Conservation (phyloP, 2,797 vertebrate genomes). For the Gadopsis bispinosus region DNA sequence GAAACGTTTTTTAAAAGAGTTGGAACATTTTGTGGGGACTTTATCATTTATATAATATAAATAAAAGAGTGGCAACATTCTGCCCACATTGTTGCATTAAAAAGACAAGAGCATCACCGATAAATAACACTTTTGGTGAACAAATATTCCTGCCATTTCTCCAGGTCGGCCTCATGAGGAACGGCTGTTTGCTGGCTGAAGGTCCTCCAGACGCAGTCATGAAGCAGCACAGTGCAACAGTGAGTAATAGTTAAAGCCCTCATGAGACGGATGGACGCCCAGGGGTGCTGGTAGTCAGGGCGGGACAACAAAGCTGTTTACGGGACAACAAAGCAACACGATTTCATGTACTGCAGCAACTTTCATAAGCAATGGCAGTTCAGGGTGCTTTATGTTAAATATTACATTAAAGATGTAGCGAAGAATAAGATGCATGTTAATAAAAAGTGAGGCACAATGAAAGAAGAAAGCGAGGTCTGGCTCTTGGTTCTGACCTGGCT, state of each 20-base stretch:
- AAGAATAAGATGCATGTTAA: neutral
- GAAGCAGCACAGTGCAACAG: conserved; percentile 82
- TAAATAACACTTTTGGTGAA: neutral
- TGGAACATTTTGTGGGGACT: too few species aligned
- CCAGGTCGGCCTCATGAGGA: conserved; percentile 88
- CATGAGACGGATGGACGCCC: neutral
- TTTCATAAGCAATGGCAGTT: neutral
- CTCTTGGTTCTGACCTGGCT: too few species aligned
- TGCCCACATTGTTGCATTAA: neutral
- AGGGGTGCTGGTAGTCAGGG: neutral
- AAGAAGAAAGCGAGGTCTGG: neutral
- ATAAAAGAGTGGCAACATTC: neutral
- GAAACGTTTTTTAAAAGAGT: too few species aligned
- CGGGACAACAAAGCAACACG: neutral
- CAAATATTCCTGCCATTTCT: conserved; percentile 13
- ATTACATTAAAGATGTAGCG: neutral
- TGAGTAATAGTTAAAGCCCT: conserved; percentile 61
- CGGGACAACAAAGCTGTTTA: neutral
- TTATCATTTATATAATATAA: neutral
- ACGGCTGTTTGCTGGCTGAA: conserved; percentile 84
- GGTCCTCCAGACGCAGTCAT: conserved; percentile 83
- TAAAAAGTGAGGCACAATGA: neutral
- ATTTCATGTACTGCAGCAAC: neutral
- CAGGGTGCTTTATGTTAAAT: neutral
- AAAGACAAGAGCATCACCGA: neutral